These are phyloP conservation scores for Pseudorectes ferrugineus DNA, from an alignment of 2,113 vertebrate genomes.

Conservation along the genomic window DNA sequence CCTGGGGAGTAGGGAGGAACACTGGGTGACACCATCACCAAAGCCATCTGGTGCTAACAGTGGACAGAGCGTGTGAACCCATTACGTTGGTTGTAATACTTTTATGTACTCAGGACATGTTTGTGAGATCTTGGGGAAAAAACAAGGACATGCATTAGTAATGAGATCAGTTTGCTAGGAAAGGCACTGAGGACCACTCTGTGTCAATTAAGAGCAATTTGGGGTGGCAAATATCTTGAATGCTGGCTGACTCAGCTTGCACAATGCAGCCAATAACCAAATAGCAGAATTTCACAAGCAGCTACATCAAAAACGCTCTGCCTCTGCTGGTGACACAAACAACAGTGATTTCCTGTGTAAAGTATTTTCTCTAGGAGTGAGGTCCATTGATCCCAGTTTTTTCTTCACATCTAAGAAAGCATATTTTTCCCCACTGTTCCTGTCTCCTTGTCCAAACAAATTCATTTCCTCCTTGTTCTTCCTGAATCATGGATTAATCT, in stretches of 20 bases:
- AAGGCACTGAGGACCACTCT: not conserved
- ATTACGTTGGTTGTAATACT: not conserved
- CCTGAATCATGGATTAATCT: not conserved
- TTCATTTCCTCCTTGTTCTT: not conserved
- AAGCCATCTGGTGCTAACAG: not conserved
- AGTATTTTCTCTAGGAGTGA: not conserved
- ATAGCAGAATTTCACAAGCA: not conserved
- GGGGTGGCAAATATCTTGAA: not conserved
- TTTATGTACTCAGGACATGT: not conserved
- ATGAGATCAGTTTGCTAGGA: not conserved
- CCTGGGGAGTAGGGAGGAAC: not conserved
- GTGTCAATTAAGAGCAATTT: slow-evolving; percentile 36
- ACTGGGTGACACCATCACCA: not conserved
- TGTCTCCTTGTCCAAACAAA: not conserved
- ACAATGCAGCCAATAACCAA: not conserved
- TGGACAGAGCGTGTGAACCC: not conserved
- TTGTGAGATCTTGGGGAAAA: not conserved
- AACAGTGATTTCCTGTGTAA: not conserved
- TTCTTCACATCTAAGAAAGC: not conserved
- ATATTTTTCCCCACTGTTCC: not conserved
- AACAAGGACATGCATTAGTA: slow-evolving; percentile 13
- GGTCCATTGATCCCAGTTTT: not conserved
- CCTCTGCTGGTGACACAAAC: not conserved
- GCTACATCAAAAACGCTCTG: not conserved
- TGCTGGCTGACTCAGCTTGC: slow-evolving; percentile 4